Base-by-base conservation (phyloP, 2,888 invertebrate genomes). In the Portevinia maculata region DNA sequence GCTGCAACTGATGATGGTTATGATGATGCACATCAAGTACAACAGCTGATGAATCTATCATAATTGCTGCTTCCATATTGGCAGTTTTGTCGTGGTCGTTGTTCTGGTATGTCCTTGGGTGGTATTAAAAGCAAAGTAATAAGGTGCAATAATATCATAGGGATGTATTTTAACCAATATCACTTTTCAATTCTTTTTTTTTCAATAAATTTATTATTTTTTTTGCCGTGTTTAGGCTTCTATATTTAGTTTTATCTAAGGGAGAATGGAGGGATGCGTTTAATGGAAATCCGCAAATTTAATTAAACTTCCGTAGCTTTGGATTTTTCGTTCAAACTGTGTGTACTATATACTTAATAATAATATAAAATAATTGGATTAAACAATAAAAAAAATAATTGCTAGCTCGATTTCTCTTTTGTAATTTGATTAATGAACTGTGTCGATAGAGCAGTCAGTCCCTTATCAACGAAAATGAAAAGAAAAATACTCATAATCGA, bases 1-100 rank as follows among this genome's bases (percentile, higher is more conserved):
- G 79, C 48, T 81, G 86, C 37, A 64, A 46, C 28, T 73, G 84
- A 19, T 83, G 83, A 44, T 83, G 85, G 13, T 84, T 86, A 13
- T 86, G 86, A 52, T 87, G 87, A 39, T 87, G 85, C 8, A 86
- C 85, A 64, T 87, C 87, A 24, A 69, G 73, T 32, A 60, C 84
- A 85, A 41, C 71, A 86, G 87, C 62, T 86, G 88, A 74, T 85
- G 86, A 79, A 86, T 86, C 86, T 55, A 88, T 87, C 88, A 89
- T 87, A 85, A 89, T 86, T 84, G 86, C 87, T 65, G 86, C 86
- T 85, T 89, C 89, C 89, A 89, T 89, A 79, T 84, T 87, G 57
- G 50, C 70, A 28, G 13, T 39, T 32, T 9, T 28, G 60, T 19
- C 9, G 57, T 21, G 30, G 44, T 57, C 30, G 11, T 19, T 3